These are phyloP conservation scores for Coptodon rendalli DNA, from an alignment of 2,113 vertebrate species.

Conservation along the genomic window DNA sequence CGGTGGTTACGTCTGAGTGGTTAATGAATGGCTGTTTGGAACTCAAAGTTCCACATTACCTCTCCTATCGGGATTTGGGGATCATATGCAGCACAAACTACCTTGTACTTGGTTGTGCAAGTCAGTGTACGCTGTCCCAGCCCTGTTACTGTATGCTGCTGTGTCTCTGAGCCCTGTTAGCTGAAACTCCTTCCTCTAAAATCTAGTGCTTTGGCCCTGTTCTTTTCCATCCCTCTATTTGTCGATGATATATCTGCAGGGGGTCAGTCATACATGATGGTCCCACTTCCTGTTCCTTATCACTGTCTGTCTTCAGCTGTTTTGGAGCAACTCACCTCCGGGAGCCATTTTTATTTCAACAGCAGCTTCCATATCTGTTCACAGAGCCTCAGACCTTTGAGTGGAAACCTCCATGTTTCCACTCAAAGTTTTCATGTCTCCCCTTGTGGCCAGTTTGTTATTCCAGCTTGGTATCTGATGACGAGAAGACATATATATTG, in stretches of 20 bases:
- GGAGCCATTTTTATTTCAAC: background rate
- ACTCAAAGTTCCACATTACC: background rate
- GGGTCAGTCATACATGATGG: background rate
- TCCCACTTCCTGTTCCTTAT: background rate
- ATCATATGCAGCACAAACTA: background rate
- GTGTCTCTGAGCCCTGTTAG: background rate
- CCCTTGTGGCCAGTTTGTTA: background rate
- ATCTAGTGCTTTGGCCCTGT: rapidly evolving
- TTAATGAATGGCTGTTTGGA: background rate
- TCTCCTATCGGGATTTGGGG: background rate
- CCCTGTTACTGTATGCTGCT: background rate
- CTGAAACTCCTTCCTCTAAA: background rate
- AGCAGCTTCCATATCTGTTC: background rate
- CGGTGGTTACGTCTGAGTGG: background rate
- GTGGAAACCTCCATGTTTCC: background rate
- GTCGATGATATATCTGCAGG: rapidly evolving
- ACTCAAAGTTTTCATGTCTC: background rate
- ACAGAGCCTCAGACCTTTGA: background rate
- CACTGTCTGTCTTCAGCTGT: background rate
- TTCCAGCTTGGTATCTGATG: background rate
- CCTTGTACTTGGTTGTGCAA: background rate
- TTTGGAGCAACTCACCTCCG: background rate
- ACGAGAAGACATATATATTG: rapidly evolving
- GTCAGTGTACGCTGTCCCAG: rapidly evolving
- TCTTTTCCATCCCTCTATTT: background rate